A percentile compares a stretch with the other conserved stretches of the same genome.
These are phyloP conservation scores for Fopius arisanus DNA, from an alignment of 1,140 invertebrate species.

Conservation along the genomic window DNA sequence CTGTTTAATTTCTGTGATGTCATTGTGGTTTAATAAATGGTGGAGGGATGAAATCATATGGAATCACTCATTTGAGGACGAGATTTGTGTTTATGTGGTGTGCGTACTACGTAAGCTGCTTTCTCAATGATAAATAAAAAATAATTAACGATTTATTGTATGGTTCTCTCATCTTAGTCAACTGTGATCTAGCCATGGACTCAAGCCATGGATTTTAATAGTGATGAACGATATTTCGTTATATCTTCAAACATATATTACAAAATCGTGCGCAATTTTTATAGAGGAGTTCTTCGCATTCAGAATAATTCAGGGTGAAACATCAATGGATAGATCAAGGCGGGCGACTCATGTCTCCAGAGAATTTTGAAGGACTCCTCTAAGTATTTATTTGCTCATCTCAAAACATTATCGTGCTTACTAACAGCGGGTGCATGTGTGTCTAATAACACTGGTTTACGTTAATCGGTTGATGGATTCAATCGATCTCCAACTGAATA, in stretches of 20 bases:
- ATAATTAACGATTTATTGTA: not conserved
- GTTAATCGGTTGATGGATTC: not conserved
- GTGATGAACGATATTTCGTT: constrained; percentile 42
- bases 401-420: constrained; percentile 8
- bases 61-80: constrained; percentile 6
- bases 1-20: not conserved
- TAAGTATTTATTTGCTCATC: not conserved
- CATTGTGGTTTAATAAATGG: constrained; percentile 3
- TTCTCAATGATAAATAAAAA: constrained; percentile 40
- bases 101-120: constrained; percentile 57
- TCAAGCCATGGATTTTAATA: constrained; percentile 61
- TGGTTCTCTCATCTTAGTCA: constrained; percentile 11
- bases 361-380: not conserved
- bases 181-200: constrained; percentile 53
- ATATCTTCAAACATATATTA: constrained; percentile 18
- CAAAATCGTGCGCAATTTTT: constrained; percentile 13
- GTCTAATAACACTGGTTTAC: not conserved
- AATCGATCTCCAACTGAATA: too few relatives aligned
- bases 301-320: too few relatives aligned
- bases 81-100: constrained; percentile 33
- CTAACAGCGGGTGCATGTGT: constrained; percentile 12
- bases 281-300: constrained; percentile 19
- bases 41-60: not conserved
- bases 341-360: too few relatives aligned
- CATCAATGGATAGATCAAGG: not conserved